Conservation (phyloP, 2,797 vertebrate species). For the Ptychadena robeensis region DNA sequence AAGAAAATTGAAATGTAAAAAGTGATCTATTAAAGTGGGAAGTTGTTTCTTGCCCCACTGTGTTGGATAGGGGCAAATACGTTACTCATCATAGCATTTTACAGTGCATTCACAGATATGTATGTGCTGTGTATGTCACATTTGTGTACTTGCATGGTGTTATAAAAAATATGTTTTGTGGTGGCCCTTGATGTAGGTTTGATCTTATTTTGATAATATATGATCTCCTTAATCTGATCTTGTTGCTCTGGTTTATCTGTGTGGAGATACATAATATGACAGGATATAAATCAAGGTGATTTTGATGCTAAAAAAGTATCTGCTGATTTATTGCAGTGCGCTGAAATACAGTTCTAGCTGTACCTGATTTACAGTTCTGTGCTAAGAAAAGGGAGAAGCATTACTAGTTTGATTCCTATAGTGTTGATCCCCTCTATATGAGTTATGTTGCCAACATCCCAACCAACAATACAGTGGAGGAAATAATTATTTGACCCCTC, state of each 20-base stretch:
- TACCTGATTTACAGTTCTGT: conserved; percentile 2
- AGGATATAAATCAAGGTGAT: conserved; percentile 48
- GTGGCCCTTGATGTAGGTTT: conserved; percentile 28
- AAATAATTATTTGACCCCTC: too few relatives aligned
- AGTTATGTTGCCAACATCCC: too few relatives aligned
- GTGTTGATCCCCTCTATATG: too few relatives aligned
- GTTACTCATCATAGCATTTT: background rate
- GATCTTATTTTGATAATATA: conserved; percentile 27
- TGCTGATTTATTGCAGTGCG: conserved; percentile 37
- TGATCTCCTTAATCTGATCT: conserved; percentile 47
- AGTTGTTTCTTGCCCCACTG: background rate
- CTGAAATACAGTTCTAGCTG: conserved; percentile 24
- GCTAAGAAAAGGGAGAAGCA: background rate
- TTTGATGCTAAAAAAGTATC: conserved; percentile 30
- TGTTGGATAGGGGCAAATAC: background rate
- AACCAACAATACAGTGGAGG: too few relatives aligned
- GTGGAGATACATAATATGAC: conserved; percentile 41
- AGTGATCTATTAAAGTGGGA: background rate
- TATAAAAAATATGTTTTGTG: background rate
- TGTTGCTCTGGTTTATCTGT: conserved; percentile 29
- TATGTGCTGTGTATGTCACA: background rate
- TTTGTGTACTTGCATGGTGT: background rate
- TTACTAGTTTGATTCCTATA: background rate
- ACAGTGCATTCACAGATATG: background rate
- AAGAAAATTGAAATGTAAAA: too few relatives aligned